Conservation (phyloP, 2,113 vertebrate species). For the Festucalex cinctus region DNA sequence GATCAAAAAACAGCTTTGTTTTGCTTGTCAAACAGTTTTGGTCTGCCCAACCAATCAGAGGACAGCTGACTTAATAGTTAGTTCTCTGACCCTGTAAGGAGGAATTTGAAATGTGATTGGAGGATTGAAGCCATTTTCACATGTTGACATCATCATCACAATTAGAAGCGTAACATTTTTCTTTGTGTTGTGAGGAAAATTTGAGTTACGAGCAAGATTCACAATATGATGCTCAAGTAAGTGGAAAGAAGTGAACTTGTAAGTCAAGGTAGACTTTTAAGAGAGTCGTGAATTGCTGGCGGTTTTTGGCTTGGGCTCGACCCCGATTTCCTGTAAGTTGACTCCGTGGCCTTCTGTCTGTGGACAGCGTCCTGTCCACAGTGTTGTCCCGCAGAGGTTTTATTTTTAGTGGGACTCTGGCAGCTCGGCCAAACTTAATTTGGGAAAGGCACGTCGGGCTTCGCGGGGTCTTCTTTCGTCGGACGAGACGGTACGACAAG, state of each 20-base stretch:
- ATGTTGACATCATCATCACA: background rate
- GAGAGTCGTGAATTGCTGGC: too few relatives aligned
- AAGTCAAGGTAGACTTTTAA: too few relatives aligned
- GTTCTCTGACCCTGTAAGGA: too few relatives aligned
- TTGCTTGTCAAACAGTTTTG: too few relatives aligned
- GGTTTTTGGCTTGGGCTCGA: background rate
- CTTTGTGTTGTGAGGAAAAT: too few relatives aligned
- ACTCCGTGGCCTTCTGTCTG: background rate
- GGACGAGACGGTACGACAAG: conserved; percentile 36
- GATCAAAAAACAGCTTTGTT: too few relatives aligned
- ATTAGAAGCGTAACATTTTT: background rate
- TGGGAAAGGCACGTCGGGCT: conserved; percentile 63
- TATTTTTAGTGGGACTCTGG: conserved; percentile 71
- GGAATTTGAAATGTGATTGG: too few relatives aligned
- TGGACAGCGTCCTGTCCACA: conserved; percentile 30
- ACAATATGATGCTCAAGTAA: too few relatives aligned
- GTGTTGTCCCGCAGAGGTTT: conserved; percentile 25
- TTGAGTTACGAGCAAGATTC: too few relatives aligned
- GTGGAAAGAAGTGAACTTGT: too few relatives aligned
- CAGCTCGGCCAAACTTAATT: conserved; percentile 69
- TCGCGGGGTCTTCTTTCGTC: conserved; percentile 35
- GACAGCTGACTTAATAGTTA: too few relatives aligned
- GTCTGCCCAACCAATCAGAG: too few relatives aligned
- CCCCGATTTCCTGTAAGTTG: background rate
- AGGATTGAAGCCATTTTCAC: background rate